Percentiles rank a stretch among this genome's conserved stretches.
phyloP scores from a whole-genome alignment of 1,140 invertebrate genomes.

The Drosophila auraria region DNA sequence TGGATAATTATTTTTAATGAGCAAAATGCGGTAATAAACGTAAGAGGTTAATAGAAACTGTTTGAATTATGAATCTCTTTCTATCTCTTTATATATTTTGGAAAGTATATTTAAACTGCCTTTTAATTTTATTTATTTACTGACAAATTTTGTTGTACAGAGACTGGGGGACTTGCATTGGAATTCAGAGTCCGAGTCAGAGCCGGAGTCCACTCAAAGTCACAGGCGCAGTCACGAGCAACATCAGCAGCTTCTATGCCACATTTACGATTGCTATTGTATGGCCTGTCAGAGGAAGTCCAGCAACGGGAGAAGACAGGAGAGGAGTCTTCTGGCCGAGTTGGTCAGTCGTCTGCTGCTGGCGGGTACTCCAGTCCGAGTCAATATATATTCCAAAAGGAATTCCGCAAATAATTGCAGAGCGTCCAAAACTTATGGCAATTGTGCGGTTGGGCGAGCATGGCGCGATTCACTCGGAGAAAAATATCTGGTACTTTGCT shows the following conservation, averaged over 20 bases:
- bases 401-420: slow-evolving; percentile 84
- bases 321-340: slow-evolving; percentile 19
- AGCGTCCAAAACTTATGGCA: slow-evolving; percentile 76
- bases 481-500: not conserved
- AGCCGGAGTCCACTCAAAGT: slow-evolving; percentile 13
- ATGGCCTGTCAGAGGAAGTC: slow-evolving; percentile 65
- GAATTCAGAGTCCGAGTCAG: not conserved
- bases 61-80: not conserved
- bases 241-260: slow-evolving; percentile 21
- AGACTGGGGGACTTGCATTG: not conserved
- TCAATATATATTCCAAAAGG: slow-evolving; percentile 84
- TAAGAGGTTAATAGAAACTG: slow-evolving; percentile 6
- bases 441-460: slow-evolving; percentile 63
- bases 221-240: slow-evolving; percentile 37
- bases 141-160: slow-evolving; percentile 66
- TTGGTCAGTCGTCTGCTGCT: slow-evolving; percentile 39
- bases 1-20: slow-evolving; percentile 48
- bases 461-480: slow-evolving; percentile 1
- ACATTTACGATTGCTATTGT: slow-evolving; percentile 43
- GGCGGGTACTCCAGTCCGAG: slow-evolving; percentile 57
- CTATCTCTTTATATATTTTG: not conserved
- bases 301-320: slow-evolving; percentile 36
- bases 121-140: slow-evolving; percentile 12
- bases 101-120: not conserved
- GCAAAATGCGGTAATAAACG: slow-evolving; percentile 2